A percentile compares a stretch with the other conserved stretches of the same genome.
Conservation (phyloP, 2,113 vertebrate species). For the Odontesthes bonariensis region DNA sequence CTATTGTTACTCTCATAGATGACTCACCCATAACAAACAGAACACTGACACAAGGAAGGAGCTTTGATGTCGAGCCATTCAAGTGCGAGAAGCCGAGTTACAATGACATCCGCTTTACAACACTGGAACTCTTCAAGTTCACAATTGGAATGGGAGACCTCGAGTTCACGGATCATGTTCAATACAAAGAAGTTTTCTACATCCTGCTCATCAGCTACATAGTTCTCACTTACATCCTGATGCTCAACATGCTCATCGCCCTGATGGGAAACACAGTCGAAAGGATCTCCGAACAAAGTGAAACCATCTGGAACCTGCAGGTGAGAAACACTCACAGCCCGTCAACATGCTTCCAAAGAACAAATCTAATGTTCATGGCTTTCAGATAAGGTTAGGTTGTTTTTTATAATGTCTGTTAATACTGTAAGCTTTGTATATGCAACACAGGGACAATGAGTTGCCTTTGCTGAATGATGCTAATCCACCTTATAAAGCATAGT, state of each 20-base stretch:
- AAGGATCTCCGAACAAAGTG: conserved; percentile 87
- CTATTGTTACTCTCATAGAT: conserved; percentile 88
- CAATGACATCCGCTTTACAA: conserved; percentile 87
- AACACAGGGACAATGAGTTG: no score
- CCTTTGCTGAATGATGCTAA: no score
- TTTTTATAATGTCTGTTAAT: no score
- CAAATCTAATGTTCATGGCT: not conserved
- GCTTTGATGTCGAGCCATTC: not conserved
- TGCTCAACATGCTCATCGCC: conserved; percentile 95
- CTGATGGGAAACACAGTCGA: conserved; percentile 91
- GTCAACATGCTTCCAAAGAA: no score
- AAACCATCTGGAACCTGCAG: conserved; percentile 94
- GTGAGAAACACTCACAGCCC: conserved; percentile 63
- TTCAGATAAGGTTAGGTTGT: no score
- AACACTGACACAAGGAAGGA: not conserved
- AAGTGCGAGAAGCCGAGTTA: conserved; percentile 68
- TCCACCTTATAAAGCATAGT: no score
- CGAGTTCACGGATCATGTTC: conserved; percentile 89
- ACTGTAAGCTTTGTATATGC: no score
- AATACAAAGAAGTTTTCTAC: conserved; percentile 90
- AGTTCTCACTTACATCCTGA: conserved; percentile 92
- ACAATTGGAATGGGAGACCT: conserved; percentile 95
- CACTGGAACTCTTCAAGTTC: conserved; percentile 93
- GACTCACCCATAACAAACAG: not conserved
- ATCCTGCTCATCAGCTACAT: conserved; percentile 89